These are phyloP conservation scores for Drosophila austrosaltans DNA, from an alignment of 2,888 invertebrate species.

Conservation along the genomic window DNA sequence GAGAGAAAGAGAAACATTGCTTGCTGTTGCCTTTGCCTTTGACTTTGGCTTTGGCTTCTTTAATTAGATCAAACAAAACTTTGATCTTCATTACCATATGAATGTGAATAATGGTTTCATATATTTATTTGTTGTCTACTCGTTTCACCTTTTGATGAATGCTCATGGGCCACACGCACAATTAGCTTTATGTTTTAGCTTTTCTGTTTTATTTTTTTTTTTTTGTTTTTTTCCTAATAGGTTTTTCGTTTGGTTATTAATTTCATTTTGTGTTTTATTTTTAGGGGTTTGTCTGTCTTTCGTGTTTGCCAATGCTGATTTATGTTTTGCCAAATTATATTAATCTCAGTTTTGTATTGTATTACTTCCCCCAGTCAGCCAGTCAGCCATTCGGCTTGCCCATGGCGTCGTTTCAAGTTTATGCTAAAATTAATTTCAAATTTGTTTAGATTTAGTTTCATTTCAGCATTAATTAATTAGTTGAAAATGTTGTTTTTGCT, in stretches of 20 bases:
- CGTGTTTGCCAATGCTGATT: conserved; percentile 32
- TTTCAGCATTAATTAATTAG: conserved; percentile 6
- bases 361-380: conserved; percentile 8
- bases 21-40: conserved; percentile 45
- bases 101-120: conserved; percentile 46
- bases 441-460: conserved; percentile 34
- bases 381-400: conserved; percentile 33
- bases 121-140: conserved; percentile 13
- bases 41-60: conserved; percentile 55
- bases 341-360: too few relatives aligned
- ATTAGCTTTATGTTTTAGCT: conserved; percentile 37
- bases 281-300: conserved; percentile 1
- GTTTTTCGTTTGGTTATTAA: conserved; percentile 19
- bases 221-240: conserved; percentile 17
- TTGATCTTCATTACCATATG: conserved; percentile 57
- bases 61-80: conserved; percentile 68
- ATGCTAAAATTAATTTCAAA: conserved; percentile 57
- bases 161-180: conserved; percentile 63
- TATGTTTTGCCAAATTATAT: conserved; percentile 46
- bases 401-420: conserved; percentile 52
- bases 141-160: conserved; percentile 53
- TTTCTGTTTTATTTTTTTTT: conserved; percentile 16
- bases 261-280: conserved; percentile 12
- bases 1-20: conserved; percentile 13
- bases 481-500: conserved; percentile 6